phyloP scores from a whole-genome alignment of 2,113 vertebrate species.

The Diadophis punctatus region DNA sequence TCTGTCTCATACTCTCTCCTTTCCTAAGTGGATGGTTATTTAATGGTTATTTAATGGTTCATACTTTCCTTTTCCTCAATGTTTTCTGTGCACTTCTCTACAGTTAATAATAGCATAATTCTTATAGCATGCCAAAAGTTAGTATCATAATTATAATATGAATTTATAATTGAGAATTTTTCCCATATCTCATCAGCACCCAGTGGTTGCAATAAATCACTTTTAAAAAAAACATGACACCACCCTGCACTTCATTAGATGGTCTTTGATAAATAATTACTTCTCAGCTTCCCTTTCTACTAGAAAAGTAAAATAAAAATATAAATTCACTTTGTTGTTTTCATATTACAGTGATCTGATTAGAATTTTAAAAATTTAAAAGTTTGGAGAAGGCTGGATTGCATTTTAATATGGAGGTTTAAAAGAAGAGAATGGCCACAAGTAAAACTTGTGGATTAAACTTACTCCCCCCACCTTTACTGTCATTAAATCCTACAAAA shows the following conservation, averaged over 20 bases:
- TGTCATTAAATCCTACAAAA: not conserved
- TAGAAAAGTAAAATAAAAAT: not conserved
- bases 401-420: not conserved
- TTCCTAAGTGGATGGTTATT: not conserved
- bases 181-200: not conserved
- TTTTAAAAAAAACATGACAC: not conserved
- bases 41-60: not conserved
- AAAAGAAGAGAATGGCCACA: not conserved
- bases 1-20: not conserved
- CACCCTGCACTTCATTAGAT: not conserved
- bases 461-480: not conserved
- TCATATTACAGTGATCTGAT: not conserved
- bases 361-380: not conserved
- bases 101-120: not conserved
- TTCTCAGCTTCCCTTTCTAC: not conserved
- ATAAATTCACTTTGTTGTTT: not conserved
- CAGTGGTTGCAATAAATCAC: not conserved
- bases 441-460: not conserved
- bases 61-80: not conserved
- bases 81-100: not conserved
- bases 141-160: not conserved
- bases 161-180: not conserved
- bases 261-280: not conserved
- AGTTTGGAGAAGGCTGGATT: not conserved
- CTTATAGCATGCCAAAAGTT: not conserved